Evolutionary conservation across 2,113 vertebrate genomes (phyloP).

Genomic region (Sebastes fasciatus): DNA sequence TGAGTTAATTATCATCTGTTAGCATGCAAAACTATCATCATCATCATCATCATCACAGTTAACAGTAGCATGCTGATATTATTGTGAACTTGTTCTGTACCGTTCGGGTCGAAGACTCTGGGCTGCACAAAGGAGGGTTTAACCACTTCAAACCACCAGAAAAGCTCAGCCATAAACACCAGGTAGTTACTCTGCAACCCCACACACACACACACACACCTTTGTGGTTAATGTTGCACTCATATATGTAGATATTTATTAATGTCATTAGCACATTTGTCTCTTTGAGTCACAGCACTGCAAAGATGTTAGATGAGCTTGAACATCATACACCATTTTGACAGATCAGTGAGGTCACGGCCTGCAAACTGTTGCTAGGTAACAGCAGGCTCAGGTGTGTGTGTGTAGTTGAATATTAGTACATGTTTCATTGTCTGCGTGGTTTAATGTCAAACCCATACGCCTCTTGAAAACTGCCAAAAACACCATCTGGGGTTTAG

Average conservation of each 20-base stretch:
- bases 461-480: slow-evolving; percentile 10
- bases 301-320: slow-evolving; percentile 12
- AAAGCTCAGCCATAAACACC: slow-evolving; percentile 98
- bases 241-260: neutral
- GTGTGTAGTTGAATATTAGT: neutral
- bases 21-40: neutral
- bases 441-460: slow-evolving; percentile 44
- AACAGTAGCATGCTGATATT: neutral
- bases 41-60: neutral
- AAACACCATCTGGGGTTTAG: slow-evolving; percentile 62
- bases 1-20: neutral
- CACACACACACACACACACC: slow-evolving; percentile 34
- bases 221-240: slow-evolving; percentile 25
- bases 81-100: slow-evolving; percentile 71
- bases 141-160: slow-evolving; percentile 99
- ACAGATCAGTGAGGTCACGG: slow-evolving; percentile 54
- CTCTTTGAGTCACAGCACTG: slow-evolving; percentile 1
- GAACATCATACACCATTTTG: slow-evolving; percentile 23
- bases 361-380: slow-evolving; percentile 64
- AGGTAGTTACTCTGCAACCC: slow-evolving; percentile 93
- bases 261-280: neutral
- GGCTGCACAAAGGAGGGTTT: slow-evolving; percentile 96
- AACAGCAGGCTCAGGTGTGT: slow-evolving; percentile 58
- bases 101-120: slow-evolving; percentile 86
- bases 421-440: slow-evolving; percentile 29